A percentile compares a stretch with the other conserved stretches of the same genome.
phyloP scores from a whole-genome alignment of 2,888 invertebrate genomes.

The Hirtodrosophila confusa region DNA sequence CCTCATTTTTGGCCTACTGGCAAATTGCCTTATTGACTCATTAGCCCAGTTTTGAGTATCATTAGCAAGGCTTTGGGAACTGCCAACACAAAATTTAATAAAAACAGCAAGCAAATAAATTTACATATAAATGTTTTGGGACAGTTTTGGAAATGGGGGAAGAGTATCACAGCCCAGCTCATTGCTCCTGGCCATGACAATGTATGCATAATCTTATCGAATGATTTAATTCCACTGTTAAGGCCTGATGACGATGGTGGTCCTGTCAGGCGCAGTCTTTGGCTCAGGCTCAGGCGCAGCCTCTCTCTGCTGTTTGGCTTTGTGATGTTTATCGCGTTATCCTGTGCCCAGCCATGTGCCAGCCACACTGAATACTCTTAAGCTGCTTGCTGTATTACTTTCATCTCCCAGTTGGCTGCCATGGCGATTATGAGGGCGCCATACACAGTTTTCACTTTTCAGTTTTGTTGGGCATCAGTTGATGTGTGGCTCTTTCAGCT shows the following conservation, averaged over 20 bases:
- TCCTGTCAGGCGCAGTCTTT: conserved; percentile 26
- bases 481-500: conserved; percentile 25
- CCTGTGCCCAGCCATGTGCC: conserved; percentile 42
- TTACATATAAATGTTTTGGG: conserved; percentile 62
- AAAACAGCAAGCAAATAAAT: conserved; percentile 62
- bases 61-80: conserved; percentile 56
- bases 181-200: conserved; percentile 45
- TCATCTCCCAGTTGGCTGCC: conserved; percentile 20
- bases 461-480: conserved; percentile 1
- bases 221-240: conserved; percentile 71
- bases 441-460: conserved; percentile 10
- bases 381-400: conserved; percentile 38
- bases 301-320: conserved; percentile 40
- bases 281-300: neutral
- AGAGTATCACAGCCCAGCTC: conserved; percentile 11
- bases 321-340: conserved; percentile 61
- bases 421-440: conserved; percentile 36
- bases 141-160: neutral
- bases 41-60: conserved; percentile 69
- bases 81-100: conserved; percentile 60
- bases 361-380: conserved; percentile 16
- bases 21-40: conserved; percentile 76
- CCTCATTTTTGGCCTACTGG: conserved; percentile 30
- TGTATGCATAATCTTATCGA: conserved; percentile 77
- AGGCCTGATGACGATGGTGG: conserved; percentile 12